phyloP scores from a whole-genome alignment of 2,888 invertebrate species.

The Dascillus cervinus region DNA sequence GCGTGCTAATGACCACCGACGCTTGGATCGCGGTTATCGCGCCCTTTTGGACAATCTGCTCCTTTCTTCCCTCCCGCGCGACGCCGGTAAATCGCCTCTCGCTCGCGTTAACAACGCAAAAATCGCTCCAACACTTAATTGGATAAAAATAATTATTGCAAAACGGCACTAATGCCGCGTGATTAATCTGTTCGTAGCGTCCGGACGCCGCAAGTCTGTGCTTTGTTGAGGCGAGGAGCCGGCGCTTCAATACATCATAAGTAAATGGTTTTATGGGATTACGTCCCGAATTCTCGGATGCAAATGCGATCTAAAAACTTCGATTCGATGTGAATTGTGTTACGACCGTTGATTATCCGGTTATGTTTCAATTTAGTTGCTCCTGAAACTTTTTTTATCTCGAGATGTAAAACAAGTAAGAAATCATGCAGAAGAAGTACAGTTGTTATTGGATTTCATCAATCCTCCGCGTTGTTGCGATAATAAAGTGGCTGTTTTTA shows the following conservation, averaged over 20 bases:
- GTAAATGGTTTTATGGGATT: slow-evolving; percentile 31
- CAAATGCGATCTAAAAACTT: slow-evolving; percentile 29
- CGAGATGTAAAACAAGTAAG: slow-evolving; percentile 36
- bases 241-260: slow-evolving; percentile 30
- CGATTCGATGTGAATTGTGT: slow-evolving; percentile 25
- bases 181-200: slow-evolving; percentile 24
- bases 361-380: slow-evolving; percentile 20
- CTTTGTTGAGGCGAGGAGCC: slow-evolving; percentile 19
- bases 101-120: slow-evolving; percentile 44
- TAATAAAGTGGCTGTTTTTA: slow-evolving; percentile 40
- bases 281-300: slow-evolving; percentile 25
- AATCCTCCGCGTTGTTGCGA: slow-evolving; percentile 34
- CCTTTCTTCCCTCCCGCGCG: slow-evolving; percentile 21
- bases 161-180: slow-evolving; percentile 23
- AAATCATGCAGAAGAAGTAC: slow-evolving; percentile 38
- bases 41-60: slow-evolving; percentile 26
- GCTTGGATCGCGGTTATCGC: slow-evolving; percentile 41
- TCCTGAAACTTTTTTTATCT: no score
- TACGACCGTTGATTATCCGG: slow-evolving; percentile 25
- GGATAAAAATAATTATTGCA: slow-evolving; percentile 25
- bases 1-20: slow-evolving; percentile 45
- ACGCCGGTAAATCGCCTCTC: slow-evolving; percentile 36
- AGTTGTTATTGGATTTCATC: slow-evolving; percentile 40
- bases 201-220: slow-evolving; percentile 21
- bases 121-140: no score